Evolutionary conservation across 2,797 vertebrate genomes (phyloP).

Genomic region (Micrastur ruficollis): DNA sequence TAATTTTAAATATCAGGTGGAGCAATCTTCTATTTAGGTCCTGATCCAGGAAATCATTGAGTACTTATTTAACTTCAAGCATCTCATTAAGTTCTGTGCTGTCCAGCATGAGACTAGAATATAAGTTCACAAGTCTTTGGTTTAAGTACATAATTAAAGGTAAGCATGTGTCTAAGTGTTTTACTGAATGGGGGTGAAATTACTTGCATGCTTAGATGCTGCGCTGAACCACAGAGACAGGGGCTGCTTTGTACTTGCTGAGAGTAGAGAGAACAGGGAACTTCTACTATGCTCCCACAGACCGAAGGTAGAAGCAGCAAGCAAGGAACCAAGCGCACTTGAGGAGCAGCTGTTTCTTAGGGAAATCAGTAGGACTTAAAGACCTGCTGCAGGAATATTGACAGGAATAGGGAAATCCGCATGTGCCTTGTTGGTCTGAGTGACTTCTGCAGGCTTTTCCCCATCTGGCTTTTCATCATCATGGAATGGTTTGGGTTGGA

Average conservation of each 20-base stretch:
- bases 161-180: slow-evolving; percentile 35
- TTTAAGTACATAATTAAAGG: slow-evolving; percentile 54
- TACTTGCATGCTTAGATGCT: background rate
- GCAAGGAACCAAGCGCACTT: background rate
- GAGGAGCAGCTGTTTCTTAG: background rate
- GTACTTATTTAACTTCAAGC: background rate
- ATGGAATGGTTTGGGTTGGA: too few relatives aligned
- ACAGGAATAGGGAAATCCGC: background rate
- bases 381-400: background rate
- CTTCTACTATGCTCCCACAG: accelerated
- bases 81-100: slow-evolving; percentile 1
- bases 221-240: background rate
- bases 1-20: slow-evolving; percentile 15
- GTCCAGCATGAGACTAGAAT: background rate
- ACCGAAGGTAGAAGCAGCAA: accelerated
- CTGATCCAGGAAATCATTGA: slow-evolving; percentile 44
- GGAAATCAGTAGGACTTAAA: background rate
- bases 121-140: background rate
- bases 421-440: accelerated
- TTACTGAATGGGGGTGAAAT: background rate
- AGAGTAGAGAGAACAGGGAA: background rate
- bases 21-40: slow-evolving; percentile 18
- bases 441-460: background rate
- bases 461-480: background rate
- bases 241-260: background rate